A percentile compares a stretch with the other conserved stretches of the same genome.
These are phyloP conservation scores for Apodemus agrarius DNA, from an alignment of 2,797 vertebrate genomes.

Conservation along the genomic window DNA sequence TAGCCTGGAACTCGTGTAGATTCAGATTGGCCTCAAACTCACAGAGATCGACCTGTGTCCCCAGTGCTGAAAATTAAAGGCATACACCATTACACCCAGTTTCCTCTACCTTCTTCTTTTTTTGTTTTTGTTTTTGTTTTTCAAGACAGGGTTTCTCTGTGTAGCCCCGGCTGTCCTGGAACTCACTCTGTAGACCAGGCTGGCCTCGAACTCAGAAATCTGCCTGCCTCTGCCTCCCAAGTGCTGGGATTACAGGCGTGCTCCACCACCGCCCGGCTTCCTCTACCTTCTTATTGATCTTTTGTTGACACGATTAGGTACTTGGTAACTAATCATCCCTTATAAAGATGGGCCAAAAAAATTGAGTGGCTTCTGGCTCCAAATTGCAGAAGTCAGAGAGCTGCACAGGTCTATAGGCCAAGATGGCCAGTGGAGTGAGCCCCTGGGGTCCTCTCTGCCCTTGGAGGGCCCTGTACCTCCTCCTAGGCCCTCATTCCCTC, in stretches of 20 bases:
- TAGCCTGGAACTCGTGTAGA: neutral
- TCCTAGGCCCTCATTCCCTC: neutral
- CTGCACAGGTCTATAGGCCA: neutral
- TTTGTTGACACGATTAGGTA: neutral
- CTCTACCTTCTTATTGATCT: neutral
- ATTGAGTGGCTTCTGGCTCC: neutral
- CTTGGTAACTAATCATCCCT: neutral
- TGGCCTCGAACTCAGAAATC: no score
- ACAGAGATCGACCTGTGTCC: neutral
- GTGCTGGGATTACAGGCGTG: no score
- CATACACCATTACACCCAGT: neutral
- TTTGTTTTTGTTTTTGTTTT: no score
- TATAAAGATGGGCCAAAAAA: neutral
- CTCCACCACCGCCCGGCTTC: no score
- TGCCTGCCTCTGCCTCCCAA: no score
- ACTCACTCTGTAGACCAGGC: no score
- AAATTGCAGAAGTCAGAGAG: neutral
- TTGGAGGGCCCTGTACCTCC: neutral
- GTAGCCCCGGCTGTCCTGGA: no score
- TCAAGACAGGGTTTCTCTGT: no score
- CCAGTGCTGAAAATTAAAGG: neutral
- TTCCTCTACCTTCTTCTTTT: neutral
- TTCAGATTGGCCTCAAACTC: neutral
- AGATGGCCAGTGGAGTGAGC: neutral
- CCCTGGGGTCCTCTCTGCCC: neutral